Conservation (phyloP, 2,113 vertebrate species). For the Agapornis roseicollis region DNA sequence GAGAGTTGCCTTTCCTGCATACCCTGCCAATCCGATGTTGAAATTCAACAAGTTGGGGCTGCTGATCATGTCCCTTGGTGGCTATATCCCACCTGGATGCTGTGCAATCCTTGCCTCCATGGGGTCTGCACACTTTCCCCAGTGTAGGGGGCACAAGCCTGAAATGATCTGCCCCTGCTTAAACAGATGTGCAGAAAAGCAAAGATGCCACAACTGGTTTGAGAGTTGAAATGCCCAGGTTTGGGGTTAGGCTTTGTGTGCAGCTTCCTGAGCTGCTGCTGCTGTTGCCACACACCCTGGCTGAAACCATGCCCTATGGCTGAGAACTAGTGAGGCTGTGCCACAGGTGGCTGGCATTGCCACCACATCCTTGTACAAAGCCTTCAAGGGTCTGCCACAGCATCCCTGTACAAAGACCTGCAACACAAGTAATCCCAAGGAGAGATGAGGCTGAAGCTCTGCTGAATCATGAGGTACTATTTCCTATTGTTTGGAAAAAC, state of each 20-base stretch:
- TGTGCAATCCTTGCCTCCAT: accelerated
- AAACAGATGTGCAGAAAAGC: not conserved
- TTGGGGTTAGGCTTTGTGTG: not conserved
- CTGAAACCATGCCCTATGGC: not conserved
- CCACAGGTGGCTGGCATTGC: not conserved
- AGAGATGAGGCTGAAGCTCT: not conserved
- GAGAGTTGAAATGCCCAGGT: not conserved
- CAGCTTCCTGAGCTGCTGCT: not conserved
- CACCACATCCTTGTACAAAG: not conserved
- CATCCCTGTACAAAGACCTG: not conserved
- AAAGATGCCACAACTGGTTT: not conserved
- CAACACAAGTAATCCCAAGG: not conserved
- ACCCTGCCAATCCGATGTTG: not conserved
- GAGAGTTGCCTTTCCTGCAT: not conserved
- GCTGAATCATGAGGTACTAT: not conserved
- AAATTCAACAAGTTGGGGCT: not conserved
- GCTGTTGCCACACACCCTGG: not conserved
- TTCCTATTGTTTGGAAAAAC: not conserved
- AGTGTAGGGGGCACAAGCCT: not conserved
- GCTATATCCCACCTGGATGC: not conserved
- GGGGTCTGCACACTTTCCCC: accelerated
- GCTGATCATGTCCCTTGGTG: not conserved
- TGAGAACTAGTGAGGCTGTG: not conserved
- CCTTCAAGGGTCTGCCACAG: conserved; percentile 30
- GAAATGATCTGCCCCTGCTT: not conserved